These are phyloP conservation scores for Tyrannus savana DNA, from an alignment of 2,113 vertebrate genomes.

Conservation along the genomic window DNA sequence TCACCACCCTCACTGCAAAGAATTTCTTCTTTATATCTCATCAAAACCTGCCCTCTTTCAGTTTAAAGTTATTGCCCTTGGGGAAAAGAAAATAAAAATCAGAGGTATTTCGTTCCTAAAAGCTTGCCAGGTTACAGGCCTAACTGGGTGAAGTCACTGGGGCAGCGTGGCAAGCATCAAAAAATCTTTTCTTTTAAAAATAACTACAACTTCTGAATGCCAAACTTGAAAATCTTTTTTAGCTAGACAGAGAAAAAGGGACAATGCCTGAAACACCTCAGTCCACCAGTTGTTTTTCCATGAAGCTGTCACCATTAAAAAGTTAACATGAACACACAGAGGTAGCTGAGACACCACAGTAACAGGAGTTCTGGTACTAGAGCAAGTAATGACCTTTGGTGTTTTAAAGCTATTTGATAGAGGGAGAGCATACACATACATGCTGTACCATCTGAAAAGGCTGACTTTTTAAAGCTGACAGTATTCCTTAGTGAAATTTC, in stretches of 20 bases:
- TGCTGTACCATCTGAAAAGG: background rate
- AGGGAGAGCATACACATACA: background rate
- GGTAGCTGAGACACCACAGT: background rate
- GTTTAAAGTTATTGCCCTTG: background rate
- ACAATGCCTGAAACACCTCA: background rate
- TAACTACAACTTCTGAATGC: background rate
- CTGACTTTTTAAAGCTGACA: constrained; percentile 23
- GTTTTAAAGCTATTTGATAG: constrained; percentile 8
- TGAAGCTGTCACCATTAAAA: constrained; percentile 4
- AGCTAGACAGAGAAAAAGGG: background rate
- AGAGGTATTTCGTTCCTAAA: background rate
- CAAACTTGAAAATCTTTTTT: background rate
- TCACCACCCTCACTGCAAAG: background rate
- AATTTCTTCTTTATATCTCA: background rate
- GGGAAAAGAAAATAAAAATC: background rate
- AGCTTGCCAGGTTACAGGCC: background rate
- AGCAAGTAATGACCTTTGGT: constrained; percentile 37
- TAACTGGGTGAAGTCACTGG: background rate
- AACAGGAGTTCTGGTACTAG: background rate
- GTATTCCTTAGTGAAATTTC: constrained; percentile 9
- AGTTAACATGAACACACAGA: background rate
- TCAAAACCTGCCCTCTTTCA: background rate
- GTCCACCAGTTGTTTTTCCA: background rate
- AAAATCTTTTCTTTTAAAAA: background rate
- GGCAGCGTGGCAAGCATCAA: background rate